Conservation (phyloP, 2,797 vertebrate species). For the Tangara arthus region DNA sequence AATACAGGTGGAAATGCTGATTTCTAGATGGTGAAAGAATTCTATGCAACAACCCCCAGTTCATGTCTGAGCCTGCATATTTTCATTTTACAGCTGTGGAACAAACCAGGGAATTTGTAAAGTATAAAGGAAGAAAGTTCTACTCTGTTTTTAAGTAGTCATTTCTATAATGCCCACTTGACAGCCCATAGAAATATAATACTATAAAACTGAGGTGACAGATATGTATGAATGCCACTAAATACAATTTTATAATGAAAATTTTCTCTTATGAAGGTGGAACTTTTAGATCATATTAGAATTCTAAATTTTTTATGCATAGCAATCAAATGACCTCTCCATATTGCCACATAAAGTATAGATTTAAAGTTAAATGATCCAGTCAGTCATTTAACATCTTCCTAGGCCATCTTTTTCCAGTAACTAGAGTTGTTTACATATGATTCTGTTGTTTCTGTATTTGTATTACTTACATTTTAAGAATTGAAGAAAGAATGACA, state of each 20-base stretch:
- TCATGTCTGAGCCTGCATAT: neutral
- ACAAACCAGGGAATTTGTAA: neutral
- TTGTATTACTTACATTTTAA: conserved; percentile 80
- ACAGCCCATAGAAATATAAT: neutral
- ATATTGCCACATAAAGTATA: conserved; percentile 74
- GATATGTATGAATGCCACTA: conserved; percentile 55
- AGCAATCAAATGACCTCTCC: conserved; percentile 76
- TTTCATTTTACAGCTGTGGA: neutral
- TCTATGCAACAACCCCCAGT: neutral
- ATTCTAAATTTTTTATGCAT: conserved; percentile 78
- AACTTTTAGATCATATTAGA: conserved; percentile 75
- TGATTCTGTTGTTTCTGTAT: conserved; percentile 58
- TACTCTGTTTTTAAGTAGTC: neutral
- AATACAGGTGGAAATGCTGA: neutral
- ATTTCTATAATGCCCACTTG: neutral
- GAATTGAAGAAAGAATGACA: conserved; percentile 68
- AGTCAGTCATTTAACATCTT: conserved; percentile 77
- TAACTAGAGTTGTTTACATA: conserved; percentile 65
- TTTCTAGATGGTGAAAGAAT: neutral
- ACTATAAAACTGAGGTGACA: neutral
- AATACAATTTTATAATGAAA: conserved; percentile 75
- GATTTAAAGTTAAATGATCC: conserved; percentile 79
- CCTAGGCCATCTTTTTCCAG: conserved; percentile 69
- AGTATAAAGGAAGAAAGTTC: neutral
- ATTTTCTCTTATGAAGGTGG: conserved; percentile 80